Conservation (phyloP, 2,113 vertebrate species). For the Phyllostomus hastatus region DNA sequence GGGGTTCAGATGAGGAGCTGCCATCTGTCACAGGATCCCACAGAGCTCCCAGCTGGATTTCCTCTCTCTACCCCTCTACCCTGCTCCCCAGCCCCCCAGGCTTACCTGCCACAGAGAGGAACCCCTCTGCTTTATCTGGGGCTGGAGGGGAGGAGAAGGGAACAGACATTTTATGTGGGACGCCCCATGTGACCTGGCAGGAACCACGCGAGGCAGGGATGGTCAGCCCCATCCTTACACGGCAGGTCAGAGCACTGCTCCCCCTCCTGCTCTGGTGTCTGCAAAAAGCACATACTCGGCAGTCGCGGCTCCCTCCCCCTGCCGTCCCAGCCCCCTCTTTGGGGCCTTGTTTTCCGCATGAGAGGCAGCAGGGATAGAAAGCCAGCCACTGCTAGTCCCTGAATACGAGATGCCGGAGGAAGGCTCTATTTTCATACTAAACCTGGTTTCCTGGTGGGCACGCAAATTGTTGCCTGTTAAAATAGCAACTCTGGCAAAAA, state of each 20-base stretch:
- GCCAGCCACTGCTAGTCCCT: not conserved
- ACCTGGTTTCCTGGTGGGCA: slow-evolving; percentile 73
- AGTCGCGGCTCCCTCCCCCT: too few species aligned
- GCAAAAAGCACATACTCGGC: not conserved
- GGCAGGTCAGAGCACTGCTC: not conserved
- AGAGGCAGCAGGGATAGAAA: not conserved
- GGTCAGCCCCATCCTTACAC: not conserved
- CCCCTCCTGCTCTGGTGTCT: not conserved
- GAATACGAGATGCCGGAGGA: not conserved
- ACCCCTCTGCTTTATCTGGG: not conserved
- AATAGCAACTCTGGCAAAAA: slow-evolving; percentile 59
- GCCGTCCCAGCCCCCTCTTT: too few species aligned
- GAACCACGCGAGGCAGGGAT: fast-evolving
- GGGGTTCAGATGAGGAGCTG: too few species aligned
- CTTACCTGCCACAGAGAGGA: not conserved
- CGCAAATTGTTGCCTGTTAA: slow-evolving; percentile 70
- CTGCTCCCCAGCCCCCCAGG: too few species aligned
- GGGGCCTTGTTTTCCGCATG: not conserved
- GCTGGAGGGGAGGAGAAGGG: not conserved
- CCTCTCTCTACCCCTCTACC: not conserved
- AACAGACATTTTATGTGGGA: not conserved
- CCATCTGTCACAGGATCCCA: not conserved
- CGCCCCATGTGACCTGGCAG: fast-evolving
- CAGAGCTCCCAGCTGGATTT: not conserved
- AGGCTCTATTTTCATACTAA: slow-evolving; percentile 66